Base-by-base conservation (phyloP, 1,140 invertebrate genomes). In the Uloborus diversus region DNA sequence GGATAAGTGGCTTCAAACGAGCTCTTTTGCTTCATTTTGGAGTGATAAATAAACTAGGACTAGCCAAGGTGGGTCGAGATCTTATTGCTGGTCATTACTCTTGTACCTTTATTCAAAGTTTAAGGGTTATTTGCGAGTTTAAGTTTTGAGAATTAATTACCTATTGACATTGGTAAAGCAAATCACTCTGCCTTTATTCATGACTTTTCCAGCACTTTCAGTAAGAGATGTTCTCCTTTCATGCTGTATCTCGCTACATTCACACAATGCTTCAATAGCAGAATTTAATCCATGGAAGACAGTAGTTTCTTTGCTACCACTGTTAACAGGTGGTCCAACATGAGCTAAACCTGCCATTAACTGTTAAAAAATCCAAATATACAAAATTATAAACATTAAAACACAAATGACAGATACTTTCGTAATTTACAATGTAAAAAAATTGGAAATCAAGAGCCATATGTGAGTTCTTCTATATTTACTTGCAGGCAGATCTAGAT, bases 211-310 rank as follows among this genome's bases (percentile, higher is more conserved):
- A 30, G 69, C 78, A 75, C 37, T 78, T 35, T 81, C 70, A 42
- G 79, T 79, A 7, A 90, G 82, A 57, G 89, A 86, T 79, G 88
- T 86, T 86, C 91, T 84, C 85, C 89, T 88, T 83, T 89, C 86
- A 82, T 90, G 85, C 85, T 95, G 94, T 64, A 90, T 88, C 56
- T 94, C 92, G 0, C 94, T 94, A 59, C 92, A 91, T 86, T 97
- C 93, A 64, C 92, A 92, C 0, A 98, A 84, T 0, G 92, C 91
- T 87, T 96, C 94, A 42, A 97, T 92, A 0, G 95, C 96, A n/a
- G 93, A 91, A 81, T 92, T 90, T 13, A 98, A 87, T 1, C 96
- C 96, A 82, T 94, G 93, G 27, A 95, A 91, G 20, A 97, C 92
- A 11, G 91, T 91, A 82, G 89, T 91, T 79, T 93, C 92, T 47